Evolutionary conservation across 2,888 invertebrate genomes (phyloP).

Genomic region (Vanessa cardui): DNA sequence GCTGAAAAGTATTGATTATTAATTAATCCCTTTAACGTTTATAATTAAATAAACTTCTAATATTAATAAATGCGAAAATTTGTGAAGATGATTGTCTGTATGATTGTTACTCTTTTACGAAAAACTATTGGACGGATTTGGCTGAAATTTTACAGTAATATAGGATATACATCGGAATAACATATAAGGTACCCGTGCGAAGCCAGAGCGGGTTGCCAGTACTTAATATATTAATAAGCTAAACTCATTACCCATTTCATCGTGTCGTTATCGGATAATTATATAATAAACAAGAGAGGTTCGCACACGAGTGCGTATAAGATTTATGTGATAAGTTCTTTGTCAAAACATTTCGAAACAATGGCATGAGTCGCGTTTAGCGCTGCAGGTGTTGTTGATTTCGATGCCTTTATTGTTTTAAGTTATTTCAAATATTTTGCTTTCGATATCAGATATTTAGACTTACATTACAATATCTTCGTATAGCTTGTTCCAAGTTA

Average conservation of each 20-base stretch:
- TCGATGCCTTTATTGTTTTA: constrained; percentile 35
- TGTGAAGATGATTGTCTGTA: no score
- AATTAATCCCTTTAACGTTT: no score
- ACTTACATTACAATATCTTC: constrained; percentile 8
- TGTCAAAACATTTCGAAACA: constrained; percentile 49
- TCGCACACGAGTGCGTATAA: constrained; percentile 15
- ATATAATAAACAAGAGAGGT: constrained; percentile 6
- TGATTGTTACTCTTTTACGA: no score
- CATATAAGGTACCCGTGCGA: no score
- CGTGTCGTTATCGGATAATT: background rate
- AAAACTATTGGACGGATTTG: no score
- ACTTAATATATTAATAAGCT: background rate
- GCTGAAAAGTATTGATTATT: no score
- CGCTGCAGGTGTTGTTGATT: constrained; percentile 34
- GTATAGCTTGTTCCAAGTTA: background rate
- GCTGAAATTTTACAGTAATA: no score
- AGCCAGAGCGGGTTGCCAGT: no score
- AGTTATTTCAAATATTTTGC: constrained; percentile 36
- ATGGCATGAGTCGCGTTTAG: constrained; percentile 40
- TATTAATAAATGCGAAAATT: no score
- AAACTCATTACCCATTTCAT: background rate
- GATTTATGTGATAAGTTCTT: constrained; percentile 51
- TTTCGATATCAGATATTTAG: constrained; percentile 15
- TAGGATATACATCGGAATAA: no score
- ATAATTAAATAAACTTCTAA: no score